Conservation (phyloP, 1,140 invertebrate species). For the Acromyrmex charruanus region DNA sequence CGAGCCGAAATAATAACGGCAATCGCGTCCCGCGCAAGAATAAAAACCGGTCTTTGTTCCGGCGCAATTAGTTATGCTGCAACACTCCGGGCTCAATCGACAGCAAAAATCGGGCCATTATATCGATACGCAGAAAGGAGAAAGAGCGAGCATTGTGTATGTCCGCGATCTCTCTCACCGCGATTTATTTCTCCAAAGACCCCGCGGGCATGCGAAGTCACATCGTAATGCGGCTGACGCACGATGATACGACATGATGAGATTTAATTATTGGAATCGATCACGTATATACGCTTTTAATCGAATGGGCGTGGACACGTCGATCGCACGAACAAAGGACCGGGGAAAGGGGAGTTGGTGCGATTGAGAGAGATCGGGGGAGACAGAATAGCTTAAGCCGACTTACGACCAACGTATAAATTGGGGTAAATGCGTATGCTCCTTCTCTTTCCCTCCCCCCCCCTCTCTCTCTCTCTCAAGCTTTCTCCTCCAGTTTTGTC, state of each 20-base stretch:
- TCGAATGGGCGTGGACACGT: conserved; percentile 81
- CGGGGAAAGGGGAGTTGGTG: conserved; percentile 36
- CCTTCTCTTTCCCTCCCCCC: not conserved
- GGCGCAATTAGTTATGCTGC: conserved; percentile 52
- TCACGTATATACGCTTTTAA: conserved; percentile 81
- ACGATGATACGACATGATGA: conserved; percentile 60
- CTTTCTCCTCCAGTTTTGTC: conserved; percentile 40
- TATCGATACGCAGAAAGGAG: conserved; percentile 1
- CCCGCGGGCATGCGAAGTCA: conserved; percentile 49
- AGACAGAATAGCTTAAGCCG: conserved; percentile 56
- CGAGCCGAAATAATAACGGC: conserved; percentile 42
- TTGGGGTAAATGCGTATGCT: conserved; percentile 70
- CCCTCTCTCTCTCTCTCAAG: not conserved
- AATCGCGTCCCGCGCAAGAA: conserved; percentile 36
- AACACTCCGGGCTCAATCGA: conserved; percentile 43
- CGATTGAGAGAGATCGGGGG: conserved; percentile 20
- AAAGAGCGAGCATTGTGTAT: not conserved
- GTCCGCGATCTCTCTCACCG: conserved; percentile 49
- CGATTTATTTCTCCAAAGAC: conserved; percentile 54
- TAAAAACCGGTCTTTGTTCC: conserved; percentile 52
- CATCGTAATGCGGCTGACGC: conserved; percentile 56
- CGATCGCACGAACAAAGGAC: conserved; percentile 79
- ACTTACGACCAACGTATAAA: conserved; percentile 74
- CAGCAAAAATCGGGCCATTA: conserved; percentile 53
- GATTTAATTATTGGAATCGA: conserved; percentile 85